Conservation (phyloP, 2,797 vertebrate species). For the Channa striata region DNA sequence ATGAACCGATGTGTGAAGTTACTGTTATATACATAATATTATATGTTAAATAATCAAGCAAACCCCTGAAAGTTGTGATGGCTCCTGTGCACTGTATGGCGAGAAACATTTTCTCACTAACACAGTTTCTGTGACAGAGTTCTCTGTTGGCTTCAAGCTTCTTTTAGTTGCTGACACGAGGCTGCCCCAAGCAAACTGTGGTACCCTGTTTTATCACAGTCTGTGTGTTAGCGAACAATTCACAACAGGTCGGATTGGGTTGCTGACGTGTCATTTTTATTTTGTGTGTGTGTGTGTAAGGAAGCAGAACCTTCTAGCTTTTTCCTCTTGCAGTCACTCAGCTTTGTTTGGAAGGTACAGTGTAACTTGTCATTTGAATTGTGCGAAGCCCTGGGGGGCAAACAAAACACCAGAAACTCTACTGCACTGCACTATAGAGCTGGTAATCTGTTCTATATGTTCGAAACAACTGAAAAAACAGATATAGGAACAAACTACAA, state of each 20-base stretch:
- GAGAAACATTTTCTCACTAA: constrained; percentile 18
- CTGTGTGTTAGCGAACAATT: constrained; percentile 48
- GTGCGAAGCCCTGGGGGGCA: no score
- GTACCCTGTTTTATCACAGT: constrained; percentile 26
- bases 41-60: no score
- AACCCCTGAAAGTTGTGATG: constrained; percentile 4
- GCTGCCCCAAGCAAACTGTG: constrained; percentile 44
- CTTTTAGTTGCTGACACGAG: constrained; percentile 23
- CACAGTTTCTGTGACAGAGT: constrained; percentile 13
- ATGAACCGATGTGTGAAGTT: no score
- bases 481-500: no score
- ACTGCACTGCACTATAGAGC: no score
- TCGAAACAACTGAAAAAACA: no score
- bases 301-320: constrained; percentile 8
- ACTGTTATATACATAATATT: no score
- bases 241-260: constrained; percentile 31
- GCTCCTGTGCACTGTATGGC: background rate
- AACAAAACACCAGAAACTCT: no score
- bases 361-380: no score
- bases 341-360: constrained; percentile 7
- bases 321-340: background rate
- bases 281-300: background rate
- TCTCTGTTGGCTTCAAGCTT: constrained; percentile 35
- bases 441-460: no score
- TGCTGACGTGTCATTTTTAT: constrained; percentile 14